Base-by-base conservation (phyloP, 2,113 vertebrate species). In the Stictonetta naevosa region DNA sequence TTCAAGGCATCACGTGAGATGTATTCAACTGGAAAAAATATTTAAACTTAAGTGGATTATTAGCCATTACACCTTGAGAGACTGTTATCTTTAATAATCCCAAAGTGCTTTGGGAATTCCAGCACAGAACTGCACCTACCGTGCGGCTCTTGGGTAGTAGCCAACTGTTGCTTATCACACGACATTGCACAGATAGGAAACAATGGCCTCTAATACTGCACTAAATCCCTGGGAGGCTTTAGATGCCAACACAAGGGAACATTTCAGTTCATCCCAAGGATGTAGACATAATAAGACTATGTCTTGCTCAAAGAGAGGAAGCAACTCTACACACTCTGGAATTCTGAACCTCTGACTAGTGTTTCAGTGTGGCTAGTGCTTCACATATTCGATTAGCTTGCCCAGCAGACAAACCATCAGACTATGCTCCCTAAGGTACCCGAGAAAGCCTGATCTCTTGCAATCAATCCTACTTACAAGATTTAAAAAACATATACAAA, bases 61-160 rank as follows among this genome's bases (percentile, higher is more conserved):
- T 79, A 92, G 92, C 88, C 77, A 76, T 50, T 46, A 81, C 78
- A 94, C 81, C 88, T 91, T 33, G 53, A 92, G 71, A 87, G 66
- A 62, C 81, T 73, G 66, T 55, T 53, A 84, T 46, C 83, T 77
- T 82, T 84, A 92, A 95, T 75, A 83, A 88, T 50, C 55, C 52
- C 63, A 34, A 64, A 95, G 92, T 82, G 81, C 86, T 82, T 52
- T 76, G 93, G 72, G 78, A 94, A 85, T 94, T 80, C 90, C 59
- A 67, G 82, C 87, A 90, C 5, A 34, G 67, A 83, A 74, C 21
- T 83, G 81, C 67, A 91, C 87, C 71, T 91, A 55, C 78, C 81
- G 55, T 5, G 87, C 69, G 50, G 78, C 18, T 77, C 55, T 21
- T 93, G 95, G 87, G 90, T 7, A 52, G 90, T 71, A 91, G 94